phyloP scores from a whole-genome alignment of 1,140 invertebrate species.

The Trinorchestia longiramus region DNA sequence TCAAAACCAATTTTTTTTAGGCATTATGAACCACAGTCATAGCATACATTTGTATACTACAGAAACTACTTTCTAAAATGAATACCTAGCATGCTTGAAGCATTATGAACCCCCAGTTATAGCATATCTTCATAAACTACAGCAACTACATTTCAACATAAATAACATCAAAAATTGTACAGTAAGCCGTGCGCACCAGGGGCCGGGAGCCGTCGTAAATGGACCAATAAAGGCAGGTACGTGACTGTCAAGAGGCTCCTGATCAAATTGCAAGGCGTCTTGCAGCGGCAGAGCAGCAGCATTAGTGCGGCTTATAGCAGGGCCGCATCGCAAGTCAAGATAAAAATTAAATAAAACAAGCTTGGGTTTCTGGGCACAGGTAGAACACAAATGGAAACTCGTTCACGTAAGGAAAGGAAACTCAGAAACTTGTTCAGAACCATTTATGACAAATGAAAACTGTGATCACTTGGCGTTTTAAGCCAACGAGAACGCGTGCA shows the following conservation, averaged over 20 bases:
- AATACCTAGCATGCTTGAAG: no score
- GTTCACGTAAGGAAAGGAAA: background rate
- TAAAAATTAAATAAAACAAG: background rate
- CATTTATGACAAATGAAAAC: background rate
- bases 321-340: background rate
- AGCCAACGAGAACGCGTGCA: background rate
- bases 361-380: background rate
- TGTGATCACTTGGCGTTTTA: background rate
- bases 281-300: slow-evolving; percentile 9
- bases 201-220: background rate
- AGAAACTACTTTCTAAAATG: no score
- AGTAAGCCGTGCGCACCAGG: background rate
- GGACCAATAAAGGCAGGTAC: slow-evolving; percentile 17
- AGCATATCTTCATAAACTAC: no score
- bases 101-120: no score
- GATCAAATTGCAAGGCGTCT: slow-evolving; percentile 33
- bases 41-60: no score
- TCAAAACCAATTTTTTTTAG: background rate
- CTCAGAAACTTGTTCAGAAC: background rate
- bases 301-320: background rate
- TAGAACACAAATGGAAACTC: background rate
- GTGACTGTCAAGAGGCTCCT: background rate
- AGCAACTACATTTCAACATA: no score
- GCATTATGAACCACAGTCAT: background rate
- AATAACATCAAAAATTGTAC: background rate